These are phyloP conservation scores for Neodiprion virginianus DNA, from an alignment of 1,140 invertebrate species.

Conservation along the genomic window DNA sequence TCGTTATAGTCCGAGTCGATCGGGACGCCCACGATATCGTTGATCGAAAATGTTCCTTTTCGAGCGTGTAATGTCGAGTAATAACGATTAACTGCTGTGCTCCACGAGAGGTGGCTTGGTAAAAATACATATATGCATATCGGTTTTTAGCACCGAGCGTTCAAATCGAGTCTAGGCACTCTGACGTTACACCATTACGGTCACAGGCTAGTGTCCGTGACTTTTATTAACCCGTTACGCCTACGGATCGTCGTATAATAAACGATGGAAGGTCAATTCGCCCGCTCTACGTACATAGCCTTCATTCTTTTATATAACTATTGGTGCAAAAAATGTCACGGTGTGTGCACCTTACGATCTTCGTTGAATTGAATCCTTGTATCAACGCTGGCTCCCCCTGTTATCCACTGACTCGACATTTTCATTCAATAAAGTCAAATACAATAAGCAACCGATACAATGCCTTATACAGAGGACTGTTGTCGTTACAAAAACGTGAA, in stretches of 20 bases:
- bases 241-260: neutral
- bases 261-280: neutral
- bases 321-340: neutral
- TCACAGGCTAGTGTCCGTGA: neutral
- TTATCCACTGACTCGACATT: neutral
- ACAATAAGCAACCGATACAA: too few relatives aligned
- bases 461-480: too few relatives aligned
- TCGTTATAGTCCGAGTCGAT: conserved; percentile 27
- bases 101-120: conserved; percentile 6
- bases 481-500: too few relatives aligned
- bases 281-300: neutral
- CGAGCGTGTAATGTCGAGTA: conserved; percentile 32
- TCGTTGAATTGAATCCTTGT: neutral
- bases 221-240: neutral
- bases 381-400: too few relatives aligned
- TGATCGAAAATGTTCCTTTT: conserved; percentile 39
- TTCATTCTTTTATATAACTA: neutral
- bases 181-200: neutral
- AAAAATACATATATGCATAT: neutral
- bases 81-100: conserved; percentile 31
- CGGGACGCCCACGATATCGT: conserved; percentile 26
- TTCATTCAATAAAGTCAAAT: neutral
- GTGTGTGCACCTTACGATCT: neutral
- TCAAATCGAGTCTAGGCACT: too few relatives aligned
- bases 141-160: neutral